Evolutionary conservation across 2,797 vertebrate genomes (phyloP), one percentile per base, ranked within the genome.

Genomic region (Triplophysa bombifrons): DNA sequence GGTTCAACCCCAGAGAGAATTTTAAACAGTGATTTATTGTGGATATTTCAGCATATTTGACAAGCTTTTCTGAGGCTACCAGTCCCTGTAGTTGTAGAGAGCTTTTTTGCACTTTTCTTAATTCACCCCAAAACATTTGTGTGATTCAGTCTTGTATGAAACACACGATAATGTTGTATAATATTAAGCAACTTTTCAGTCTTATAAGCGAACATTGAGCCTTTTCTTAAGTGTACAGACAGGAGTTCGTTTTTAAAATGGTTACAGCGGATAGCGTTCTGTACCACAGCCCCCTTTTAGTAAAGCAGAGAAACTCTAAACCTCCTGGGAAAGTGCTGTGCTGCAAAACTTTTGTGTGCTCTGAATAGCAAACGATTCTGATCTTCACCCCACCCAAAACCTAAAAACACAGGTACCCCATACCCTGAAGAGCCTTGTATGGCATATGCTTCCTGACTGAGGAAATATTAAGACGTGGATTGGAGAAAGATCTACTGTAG

Each of bases 351-450:
- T n/a, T 48, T 76, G 75, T 3, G 51, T 75, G 66, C 90, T 88
- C 85, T 90, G 89, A 93, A 93, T 93, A 93, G 91, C 86, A 82
- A 79, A 79, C 80, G 82, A 85, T 84, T 84, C 81, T 78, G 84
- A 82, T 80, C 74, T 72, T 71, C 76, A 11, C 7, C 63, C 73
- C 72, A 3, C 76, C 74, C 70, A 61, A n/a, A 72, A 71, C 80
- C 70, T 3, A 64, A 55, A 81, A 66, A 86, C 77, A 38, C 72
- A 84, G 80, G 72, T 84, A 80, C 20, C 53, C 64, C 55, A 61
- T 63, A 72, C 10, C 81, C 72, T 75, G 72, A 50, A 81, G 84
- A 73, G 90, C 91, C 91, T 91, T 92, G 67, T 92, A 90, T 85
- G 90, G 92, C 4, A 74, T 84, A 56, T 30, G 76, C 85, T 89